phyloP scores from a whole-genome alignment of 2,888 invertebrate species.

The Deilephila elpenor region DNA sequence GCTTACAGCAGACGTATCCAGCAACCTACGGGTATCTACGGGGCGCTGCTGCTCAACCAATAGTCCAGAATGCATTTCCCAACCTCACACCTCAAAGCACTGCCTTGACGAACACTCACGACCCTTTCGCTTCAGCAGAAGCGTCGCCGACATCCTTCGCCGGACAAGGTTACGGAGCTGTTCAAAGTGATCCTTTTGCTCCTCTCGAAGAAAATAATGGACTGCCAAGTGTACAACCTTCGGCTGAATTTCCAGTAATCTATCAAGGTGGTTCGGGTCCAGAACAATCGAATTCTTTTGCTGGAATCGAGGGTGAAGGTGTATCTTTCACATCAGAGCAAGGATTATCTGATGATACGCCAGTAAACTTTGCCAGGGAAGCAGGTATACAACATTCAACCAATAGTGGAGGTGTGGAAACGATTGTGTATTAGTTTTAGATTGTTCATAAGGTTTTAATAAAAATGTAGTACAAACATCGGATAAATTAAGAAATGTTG shows the following conservation, averaged over 20 bases:
- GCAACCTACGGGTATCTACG: constrained; percentile 66
- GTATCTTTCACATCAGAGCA: constrained; percentile 53
- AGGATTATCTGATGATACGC: constrained; percentile 55
- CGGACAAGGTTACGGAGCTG: constrained; percentile 54
- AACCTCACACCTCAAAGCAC: constrained; percentile 59
- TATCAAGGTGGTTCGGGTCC: constrained; percentile 56
- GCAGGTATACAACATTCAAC: constrained; percentile 72
- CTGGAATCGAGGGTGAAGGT: constrained; percentile 55
- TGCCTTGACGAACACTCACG: constrained; percentile 47
- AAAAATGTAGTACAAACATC: constrained; percentile 20
- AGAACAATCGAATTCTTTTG: constrained; percentile 55
- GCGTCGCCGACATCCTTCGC: constrained; percentile 58
- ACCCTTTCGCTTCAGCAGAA: constrained; percentile 57
- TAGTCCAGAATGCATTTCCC: constrained; percentile 59
- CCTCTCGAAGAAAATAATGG: constrained; percentile 49
- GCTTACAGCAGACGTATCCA: constrained; percentile 66
- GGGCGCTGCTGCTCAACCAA: constrained; percentile 55
- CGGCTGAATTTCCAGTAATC: constrained; percentile 53
- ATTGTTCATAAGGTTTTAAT: constrained; percentile 5
- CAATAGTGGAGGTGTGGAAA: constrained; percentile 70
- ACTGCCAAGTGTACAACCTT: constrained; percentile 51
- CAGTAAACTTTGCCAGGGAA: constrained; percentile 68
- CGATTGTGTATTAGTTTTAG: constrained; percentile 61
- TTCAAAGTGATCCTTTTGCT: constrained; percentile 54
- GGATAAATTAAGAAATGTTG: not conserved